phyloP scores from a whole-genome alignment of 2,888 invertebrate genomes.

The Schrankia costaestrigalis region DNA sequence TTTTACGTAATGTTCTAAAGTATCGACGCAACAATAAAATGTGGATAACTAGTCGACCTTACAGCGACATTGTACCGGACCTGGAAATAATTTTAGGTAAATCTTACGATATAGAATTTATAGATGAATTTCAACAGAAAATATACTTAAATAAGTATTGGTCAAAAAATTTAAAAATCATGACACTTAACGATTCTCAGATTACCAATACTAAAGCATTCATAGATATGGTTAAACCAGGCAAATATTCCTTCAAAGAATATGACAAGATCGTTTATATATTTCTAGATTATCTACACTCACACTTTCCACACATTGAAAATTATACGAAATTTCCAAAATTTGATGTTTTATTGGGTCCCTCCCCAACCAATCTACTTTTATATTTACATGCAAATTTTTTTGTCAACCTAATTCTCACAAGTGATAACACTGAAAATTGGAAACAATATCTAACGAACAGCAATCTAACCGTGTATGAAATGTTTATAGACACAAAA shows the following conservation, averaged over 20 bases:
- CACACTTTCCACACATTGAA: too few relatives aligned
- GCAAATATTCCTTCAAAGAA: too few relatives aligned
- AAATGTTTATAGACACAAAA: conserved; percentile 18
- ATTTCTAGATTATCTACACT: too few relatives aligned
- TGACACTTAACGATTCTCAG: too few relatives aligned
- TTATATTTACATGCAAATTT: conserved; percentile 16
- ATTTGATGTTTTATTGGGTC: conserved; percentile 3
- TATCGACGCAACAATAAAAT: conserved; percentile 5
- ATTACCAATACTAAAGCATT: too few relatives aligned
- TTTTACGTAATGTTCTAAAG: conserved; percentile 1
- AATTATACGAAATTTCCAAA: too few relatives aligned
- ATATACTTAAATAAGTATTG: conserved; percentile 15
- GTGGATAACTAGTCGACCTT: conserved; percentile 24
- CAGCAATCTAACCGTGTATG: too few relatives aligned
- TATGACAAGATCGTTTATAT: too few relatives aligned
- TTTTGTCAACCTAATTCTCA: conserved; percentile 10
- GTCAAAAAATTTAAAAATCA: too few relatives aligned
- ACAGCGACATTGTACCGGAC: conserved; percentile 12
- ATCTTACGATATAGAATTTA: conserved; percentile 9
- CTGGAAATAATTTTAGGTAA: conserved; percentile 14
- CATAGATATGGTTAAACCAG: too few relatives aligned
- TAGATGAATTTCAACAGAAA: conserved; percentile 7
- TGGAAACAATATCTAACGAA: too few relatives aligned
- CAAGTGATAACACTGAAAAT: too few relatives aligned
- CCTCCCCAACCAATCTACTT: conserved; percentile 19